Base-by-base conservation (phyloP, 2,113 vertebrate genomes). In the Casuarius casuarius region DNA sequence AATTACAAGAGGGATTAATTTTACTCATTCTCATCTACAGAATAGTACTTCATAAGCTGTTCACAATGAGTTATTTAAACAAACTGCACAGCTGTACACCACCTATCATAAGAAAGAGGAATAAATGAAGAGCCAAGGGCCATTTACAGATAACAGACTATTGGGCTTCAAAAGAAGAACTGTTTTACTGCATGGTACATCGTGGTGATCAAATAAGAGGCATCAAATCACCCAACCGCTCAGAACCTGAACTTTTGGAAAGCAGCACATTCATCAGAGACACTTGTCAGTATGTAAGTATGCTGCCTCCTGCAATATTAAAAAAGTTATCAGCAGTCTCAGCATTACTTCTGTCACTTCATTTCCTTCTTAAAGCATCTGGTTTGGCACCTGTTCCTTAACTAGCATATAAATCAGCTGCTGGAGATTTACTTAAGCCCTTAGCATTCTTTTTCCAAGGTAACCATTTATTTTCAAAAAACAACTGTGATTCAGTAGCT, bases 391-490 rank as follows among this genome's bases (percentile, higher is more conserved):
- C 95, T 98, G 96, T 84, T 97, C 70, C 74, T 95, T 63, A 89
- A 88, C 22, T 40, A 93, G 65, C 42, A 35, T 52, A 90, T 40
- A 94, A 96, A 71, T 94, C 81, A 97, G 90, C 93, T 96, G 51
- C 66, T 95, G 89, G 83, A 95, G 73, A 98, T 94, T 97, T 89
- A 96, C 80, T 96, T 89, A 92, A 97, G 89, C 92, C 87, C 79
- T 63, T 49, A 54, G 67, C 75, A 83, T 61, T 94, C 74, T 52
- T 94, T 71, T 40, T 90, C 72, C 51, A 87, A 59, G 85, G 17
- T 79, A 86, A 84, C 97, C 70, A 83, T 77, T 80, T 96, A 94
- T 95, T 94, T 93, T 97, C 95, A 92, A 95, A 97, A 97, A 97
- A 96, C 76, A 97, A 91, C 77, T 62, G 73, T 84, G 94, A 51